Conservation (phyloP, 2,113 vertebrate genomes). For the Microcebus murinus region DNA sequence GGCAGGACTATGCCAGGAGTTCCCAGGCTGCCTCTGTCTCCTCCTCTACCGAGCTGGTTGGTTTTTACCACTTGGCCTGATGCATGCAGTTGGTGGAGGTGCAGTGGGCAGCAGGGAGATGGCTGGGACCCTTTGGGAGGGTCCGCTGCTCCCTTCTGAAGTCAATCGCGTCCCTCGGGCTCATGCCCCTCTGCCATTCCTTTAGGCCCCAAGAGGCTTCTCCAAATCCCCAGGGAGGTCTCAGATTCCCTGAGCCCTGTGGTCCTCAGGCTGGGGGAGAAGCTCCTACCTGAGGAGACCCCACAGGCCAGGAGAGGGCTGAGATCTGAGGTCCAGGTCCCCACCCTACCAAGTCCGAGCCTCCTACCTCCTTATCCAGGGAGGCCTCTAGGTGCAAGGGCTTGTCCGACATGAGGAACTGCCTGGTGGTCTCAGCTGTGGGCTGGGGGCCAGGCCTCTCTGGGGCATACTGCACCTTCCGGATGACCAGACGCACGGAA, state of each 20-base stretch:
- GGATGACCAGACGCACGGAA: constrained; percentile 95
- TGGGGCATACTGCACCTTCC: constrained; percentile 96
- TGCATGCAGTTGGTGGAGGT: background rate
- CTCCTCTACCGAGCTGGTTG: background rate
- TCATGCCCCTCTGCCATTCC: background rate
- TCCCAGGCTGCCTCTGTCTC: background rate
- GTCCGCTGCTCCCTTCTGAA: background rate
- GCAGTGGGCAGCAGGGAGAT: background rate
- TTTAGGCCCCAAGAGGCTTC: background rate
- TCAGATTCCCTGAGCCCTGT: background rate
- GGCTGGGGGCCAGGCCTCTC: constrained; percentile 95
- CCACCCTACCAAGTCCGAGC: background rate
- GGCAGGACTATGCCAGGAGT: too few relatives aligned
- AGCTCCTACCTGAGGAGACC: background rate
- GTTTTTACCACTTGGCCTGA: background rate
- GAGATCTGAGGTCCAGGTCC: background rate
- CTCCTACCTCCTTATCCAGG: constrained; percentile 94
- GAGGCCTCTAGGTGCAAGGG: constrained; percentile 95
- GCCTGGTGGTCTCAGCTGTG: constrained; percentile 95
- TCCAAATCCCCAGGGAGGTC: background rate
- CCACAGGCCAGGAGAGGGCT: background rate
- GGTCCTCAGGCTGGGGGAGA: background rate
- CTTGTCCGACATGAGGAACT: constrained; percentile 98
- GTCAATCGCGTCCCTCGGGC: background rate
- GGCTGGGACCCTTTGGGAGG: background rate